These are phyloP conservation scores for Caenorhabditis tropicalis DNA, from an alignment of 1,140 invertebrate genomes.

Conservation along the genomic window DNA sequence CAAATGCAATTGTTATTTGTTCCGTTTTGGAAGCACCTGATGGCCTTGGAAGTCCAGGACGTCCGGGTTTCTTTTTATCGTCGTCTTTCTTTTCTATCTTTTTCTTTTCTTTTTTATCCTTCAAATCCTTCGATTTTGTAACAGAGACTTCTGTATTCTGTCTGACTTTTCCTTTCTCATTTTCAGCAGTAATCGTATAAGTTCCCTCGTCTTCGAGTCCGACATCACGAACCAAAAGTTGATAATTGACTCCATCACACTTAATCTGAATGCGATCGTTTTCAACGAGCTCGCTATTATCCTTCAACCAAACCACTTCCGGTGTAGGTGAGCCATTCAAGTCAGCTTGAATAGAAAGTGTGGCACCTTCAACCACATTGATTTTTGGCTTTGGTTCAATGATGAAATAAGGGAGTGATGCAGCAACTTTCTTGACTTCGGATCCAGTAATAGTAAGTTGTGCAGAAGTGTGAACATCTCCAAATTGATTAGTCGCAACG, in stretches of 20 bases:
- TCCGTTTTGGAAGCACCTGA: constrained; percentile 7
- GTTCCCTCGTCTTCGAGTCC: constrained; percentile 56
- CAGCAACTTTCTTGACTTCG: constrained; percentile 18
- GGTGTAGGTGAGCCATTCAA: constrained; percentile 50
- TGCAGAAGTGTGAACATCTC: constrained; percentile 62
- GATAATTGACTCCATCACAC: constrained; percentile 48
- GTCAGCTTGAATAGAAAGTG: constrained; percentile 50
- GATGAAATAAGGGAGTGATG: constrained; percentile 49
- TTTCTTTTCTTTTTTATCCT: neutral
- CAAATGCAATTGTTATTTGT: constrained; percentile 31
- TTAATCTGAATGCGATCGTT: constrained; percentile 46
- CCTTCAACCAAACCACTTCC: constrained; percentile 52
- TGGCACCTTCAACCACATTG: constrained; percentile 48
- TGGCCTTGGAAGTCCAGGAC: constrained; percentile 9
- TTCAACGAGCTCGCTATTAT: constrained; percentile 43
- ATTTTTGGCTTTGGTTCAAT: constrained; percentile 56
- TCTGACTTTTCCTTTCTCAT: constrained; percentile 51
- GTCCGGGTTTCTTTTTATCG: constrained; percentile 28
- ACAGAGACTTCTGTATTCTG: constrained; percentile 49
- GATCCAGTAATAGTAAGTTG: constrained; percentile 44
- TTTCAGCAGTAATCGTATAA: constrained; percentile 55
- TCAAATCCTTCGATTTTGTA: constrained; percentile 18
- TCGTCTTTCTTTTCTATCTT: constrained; percentile 50
- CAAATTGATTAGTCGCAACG: constrained; percentile 63
- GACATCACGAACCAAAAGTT: constrained; percentile 33